Percentiles rank a stretch among this genome's conserved stretches.
Conservation (phyloP, 2,888 invertebrate genomes). For the Julus scanicus region DNA sequence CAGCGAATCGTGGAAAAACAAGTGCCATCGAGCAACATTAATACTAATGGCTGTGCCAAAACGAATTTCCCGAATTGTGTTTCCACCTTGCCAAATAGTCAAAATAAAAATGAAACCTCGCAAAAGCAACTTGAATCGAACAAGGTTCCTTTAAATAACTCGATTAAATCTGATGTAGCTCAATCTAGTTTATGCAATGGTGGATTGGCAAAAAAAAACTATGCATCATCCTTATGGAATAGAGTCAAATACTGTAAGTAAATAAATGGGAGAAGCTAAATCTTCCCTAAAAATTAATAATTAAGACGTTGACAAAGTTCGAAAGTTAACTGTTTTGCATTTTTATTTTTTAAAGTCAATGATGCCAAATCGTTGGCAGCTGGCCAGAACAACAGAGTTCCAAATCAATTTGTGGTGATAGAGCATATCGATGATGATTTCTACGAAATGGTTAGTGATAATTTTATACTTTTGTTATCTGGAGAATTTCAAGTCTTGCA, state of each 20-base stretch:
- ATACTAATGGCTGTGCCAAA: neutral
- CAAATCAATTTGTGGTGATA: slow-evolving; percentile 1
- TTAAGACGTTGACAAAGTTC: neutral
- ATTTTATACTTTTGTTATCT: neutral
- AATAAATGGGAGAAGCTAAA: neutral
- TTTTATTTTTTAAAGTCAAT: neutral
- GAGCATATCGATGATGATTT: slow-evolving; percentile 41
- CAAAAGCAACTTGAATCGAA: neutral
- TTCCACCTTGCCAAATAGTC: neutral
- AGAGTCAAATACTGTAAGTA: neutral
- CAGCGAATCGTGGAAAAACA: too few relatives aligned
- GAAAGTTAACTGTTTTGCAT: neutral
- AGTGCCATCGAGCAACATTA: too few relatives aligned
- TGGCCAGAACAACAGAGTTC: neutral
- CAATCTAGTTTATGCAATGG: neutral
- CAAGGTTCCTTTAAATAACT: neutral
- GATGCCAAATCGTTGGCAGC: neutral
- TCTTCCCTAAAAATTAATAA: neutral
- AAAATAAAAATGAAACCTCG: neutral
- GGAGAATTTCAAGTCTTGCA: too few relatives aligned
- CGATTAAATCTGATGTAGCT: neutral
- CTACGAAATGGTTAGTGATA: slow-evolving; percentile 25
- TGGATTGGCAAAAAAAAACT: neutral
- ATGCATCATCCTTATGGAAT: neutral
- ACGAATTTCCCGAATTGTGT: neutral